Base-by-base conservation (phyloP, 1,140 invertebrate species). In the Berghia stephanieae region DNA sequence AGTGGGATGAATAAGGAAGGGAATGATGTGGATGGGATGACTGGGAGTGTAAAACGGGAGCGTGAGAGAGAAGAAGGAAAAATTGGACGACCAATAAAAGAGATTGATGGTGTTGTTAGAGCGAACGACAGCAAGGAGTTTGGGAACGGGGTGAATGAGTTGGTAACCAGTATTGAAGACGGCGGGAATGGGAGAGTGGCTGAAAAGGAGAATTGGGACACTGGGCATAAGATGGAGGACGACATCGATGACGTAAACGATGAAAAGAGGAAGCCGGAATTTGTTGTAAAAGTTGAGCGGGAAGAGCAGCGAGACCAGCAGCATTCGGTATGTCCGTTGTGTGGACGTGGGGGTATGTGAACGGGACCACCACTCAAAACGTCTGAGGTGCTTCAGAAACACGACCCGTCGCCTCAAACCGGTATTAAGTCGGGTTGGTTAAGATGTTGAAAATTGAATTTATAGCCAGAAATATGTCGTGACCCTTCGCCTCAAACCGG, bases 161-260 rank as follows among this genome's bases (percentile, higher is more conserved):
- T 55, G 3, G 77, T 52, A 27, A 46, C 31, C 42, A 36, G n/a
- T 21, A 38, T 18, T n/a, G 31, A 21, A 5, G 2, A 4, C 5
- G 2, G 18, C 10, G 57, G 8, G 24, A 49, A 43, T 6, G 74
- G 80, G 81, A 43, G 83, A 82, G 66, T 83, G 40, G 71, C 79
- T 31, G 77, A 74, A 21, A 18, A 77, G 36, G 75, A 63, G n/a
- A 42, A 77, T 13, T 44, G 66, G 67, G 74, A 66, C 34, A 63
- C 71, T 4, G 44, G 71, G 24, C 68, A 76, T 36, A 31, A 18
- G 1, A 31, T 10, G 2, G 6, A 10, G 27, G 44, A 77, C 8
- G 18, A 68, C 21, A 49, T 71, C 36, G 18, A 44, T 42, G 69
- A 75, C 38, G n/a, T 34, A 8, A 70, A 55, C 0, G 27, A 34